Conservation (phyloP, 2,797 vertebrate species). For the Platalea minor region DNA sequence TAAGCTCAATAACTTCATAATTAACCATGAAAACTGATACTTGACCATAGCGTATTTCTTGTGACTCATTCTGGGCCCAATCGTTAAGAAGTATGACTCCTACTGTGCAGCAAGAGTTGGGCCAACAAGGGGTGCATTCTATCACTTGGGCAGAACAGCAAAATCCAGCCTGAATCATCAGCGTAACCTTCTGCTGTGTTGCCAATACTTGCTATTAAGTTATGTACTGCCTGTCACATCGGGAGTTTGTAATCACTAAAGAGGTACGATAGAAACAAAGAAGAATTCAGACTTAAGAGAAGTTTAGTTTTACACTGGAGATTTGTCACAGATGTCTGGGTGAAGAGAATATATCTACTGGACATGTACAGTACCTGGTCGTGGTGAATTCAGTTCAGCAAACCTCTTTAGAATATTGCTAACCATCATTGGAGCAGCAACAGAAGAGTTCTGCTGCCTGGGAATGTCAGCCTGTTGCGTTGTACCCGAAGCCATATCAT, state of each 20-base stretch:
- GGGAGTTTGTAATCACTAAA: not conserved
- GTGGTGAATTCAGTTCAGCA: conserved; percentile 94
- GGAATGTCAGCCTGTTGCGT: conserved; percentile 99
- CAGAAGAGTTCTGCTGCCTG: conserved; percentile 96
- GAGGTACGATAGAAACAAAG: conserved; percentile 59
- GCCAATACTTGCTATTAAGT: conserved; percentile 45
- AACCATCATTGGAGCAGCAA: conserved; percentile 95
- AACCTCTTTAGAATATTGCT: conserved; percentile 98
- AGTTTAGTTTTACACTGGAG: conserved; percentile 63
- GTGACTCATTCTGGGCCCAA: conserved; percentile 57
- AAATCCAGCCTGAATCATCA: conserved; percentile 25
- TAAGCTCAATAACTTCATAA: conserved; percentile 48
- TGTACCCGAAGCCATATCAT: conserved; percentile 97
- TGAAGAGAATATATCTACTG: conserved; percentile 71
- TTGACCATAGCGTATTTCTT: conserved; percentile 58
- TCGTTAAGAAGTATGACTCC: not conserved
- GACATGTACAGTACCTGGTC: conserved; percentile 87
- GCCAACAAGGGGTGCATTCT: not conserved
- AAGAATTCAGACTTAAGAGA: conserved; percentile 68
- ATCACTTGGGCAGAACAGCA: not conserved
- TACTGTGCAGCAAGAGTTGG: not conserved
- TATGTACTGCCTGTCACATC: not conserved
- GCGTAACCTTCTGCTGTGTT: conserved; percentile 26
- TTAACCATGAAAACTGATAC: conserved; percentile 66
- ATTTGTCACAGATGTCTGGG: conserved; percentile 61